A percentile compares a stretch with the other conserved stretches of the same genome.
Conservation (phyloP, 1,140 invertebrate genomes). For the Drosophila pseudoobscura region DNA sequence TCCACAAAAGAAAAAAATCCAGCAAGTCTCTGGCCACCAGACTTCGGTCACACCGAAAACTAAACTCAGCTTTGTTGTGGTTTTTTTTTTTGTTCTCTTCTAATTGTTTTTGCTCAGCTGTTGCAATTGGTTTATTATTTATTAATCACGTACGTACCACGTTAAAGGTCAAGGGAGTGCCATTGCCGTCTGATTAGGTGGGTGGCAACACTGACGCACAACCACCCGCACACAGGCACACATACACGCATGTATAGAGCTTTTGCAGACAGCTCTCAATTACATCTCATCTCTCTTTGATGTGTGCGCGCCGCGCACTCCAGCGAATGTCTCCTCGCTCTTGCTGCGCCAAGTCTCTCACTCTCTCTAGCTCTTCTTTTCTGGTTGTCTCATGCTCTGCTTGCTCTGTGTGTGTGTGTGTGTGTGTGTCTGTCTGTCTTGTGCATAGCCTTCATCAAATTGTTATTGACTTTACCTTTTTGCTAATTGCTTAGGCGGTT, state of each 20-base stretch:
- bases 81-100: constrained; percentile 6
- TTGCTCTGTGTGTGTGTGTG: background rate
- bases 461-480: constrained; percentile 31
- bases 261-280: constrained; percentile 2
- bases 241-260: background rate
- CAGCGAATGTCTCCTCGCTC: background rate
- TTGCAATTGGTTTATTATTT: constrained; percentile 67
- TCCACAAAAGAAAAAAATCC: background rate
- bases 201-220: constrained; percentile 56
- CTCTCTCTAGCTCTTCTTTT: constrained; percentile 15
- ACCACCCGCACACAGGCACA: constrained; percentile 21
- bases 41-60: constrained; percentile 1
- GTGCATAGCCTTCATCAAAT: constrained; percentile 10
- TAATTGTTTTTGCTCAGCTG: constrained; percentile 46
- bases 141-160: constrained; percentile 62
- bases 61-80: background rate
- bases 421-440: background rate
- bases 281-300: constrained; percentile 14
- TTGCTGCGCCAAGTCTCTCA: constrained; percentile 6
- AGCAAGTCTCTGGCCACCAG: constrained; percentile 12
- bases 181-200: constrained; percentile 52
- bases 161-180: constrained; percentile 65
- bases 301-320: too few relatives aligned
- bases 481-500: constrained; percentile 23
- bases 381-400: constrained; percentile 1